These are phyloP conservation scores for Lucifuga dentata DNA, from an alignment of 2,113 vertebrate species.

Conservation along the genomic window DNA sequence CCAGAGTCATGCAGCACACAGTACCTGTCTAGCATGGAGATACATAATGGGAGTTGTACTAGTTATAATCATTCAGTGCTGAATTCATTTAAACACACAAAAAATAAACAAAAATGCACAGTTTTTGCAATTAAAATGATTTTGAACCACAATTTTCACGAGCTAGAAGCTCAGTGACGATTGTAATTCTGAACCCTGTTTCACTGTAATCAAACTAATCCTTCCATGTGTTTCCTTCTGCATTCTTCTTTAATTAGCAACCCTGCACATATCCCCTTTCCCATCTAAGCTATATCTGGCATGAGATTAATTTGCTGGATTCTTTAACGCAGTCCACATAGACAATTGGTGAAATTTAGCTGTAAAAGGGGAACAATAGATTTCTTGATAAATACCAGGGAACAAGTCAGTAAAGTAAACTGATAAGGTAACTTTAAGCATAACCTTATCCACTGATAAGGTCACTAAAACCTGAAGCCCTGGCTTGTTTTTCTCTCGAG, in stretches of 20 bases:
- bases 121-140: slow-evolving; percentile 21
- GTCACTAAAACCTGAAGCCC: slow-evolving; percentile 39
- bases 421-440: slow-evolving; percentile 37
- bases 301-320: slow-evolving; percentile 44
- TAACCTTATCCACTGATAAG: slow-evolving; percentile 57
- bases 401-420: slow-evolving; percentile 20
- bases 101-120: not conserved
- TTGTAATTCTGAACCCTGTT: slow-evolving; percentile 26
- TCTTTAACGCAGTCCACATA: slow-evolving; percentile 29
- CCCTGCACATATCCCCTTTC: slow-evolving; percentile 22
- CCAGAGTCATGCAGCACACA: slow-evolving; percentile 2
- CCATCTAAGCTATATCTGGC: slow-evolving; percentile 54
- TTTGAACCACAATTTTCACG: slow-evolving; percentile 4
- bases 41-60: not conserved
- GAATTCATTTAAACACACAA: not conserved
- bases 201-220: slow-evolving; percentile 53
- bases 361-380: slow-evolving; percentile 9
- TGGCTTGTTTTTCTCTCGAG: slow-evolving; percentile 11
- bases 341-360: slow-evolving; percentile 54
- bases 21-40: not conserved
- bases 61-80: not conserved
- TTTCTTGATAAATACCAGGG: slow-evolving; percentile 1
- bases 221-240: slow-evolving; percentile 31
- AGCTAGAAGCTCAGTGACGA: slow-evolving; percentile 21
- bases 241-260: slow-evolving; percentile 28